Evolutionary conservation across 2,797 vertebrate species (phyloP), one percentile per base, ranked within the genome.

Genomic region (Gymnothorax javanicus): DNA sequence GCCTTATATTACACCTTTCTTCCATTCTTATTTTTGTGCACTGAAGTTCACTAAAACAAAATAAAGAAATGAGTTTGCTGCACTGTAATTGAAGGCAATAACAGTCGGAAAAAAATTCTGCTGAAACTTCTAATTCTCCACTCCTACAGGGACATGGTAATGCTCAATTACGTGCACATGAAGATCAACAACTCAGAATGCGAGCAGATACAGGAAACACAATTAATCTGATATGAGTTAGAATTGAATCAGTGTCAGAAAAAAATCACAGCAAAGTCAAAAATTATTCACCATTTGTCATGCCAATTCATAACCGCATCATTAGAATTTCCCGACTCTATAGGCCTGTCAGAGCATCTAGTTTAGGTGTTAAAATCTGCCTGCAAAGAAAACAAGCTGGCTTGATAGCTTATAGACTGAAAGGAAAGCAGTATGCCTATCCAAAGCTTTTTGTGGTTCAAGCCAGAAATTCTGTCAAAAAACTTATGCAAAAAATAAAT

Each of bases 231-330:
- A 69, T 25, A n/a, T 69, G 25, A 6, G 17, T 5, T 20, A 64
- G 7, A 25, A n/a, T n/a, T 69, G 64, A 69, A 69, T 25, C 64
- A n/a, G 64, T 25, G 64, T n/a, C 64, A 69, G 64, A n/a, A n/a
- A 69, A 43, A 69, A 69, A 69, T 69, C 64, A 25, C 64, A 69
- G 64, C 64, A 69, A 69, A 69, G 33, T 43, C 27, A n/a, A 81
- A 56, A 81, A 81, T 81, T 56, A 54, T 81, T 54, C 17, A 81
- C 23, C 20, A n/a, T 81, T 81, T 20, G 50, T 81, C 52, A 81
- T 33, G n/a, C 50, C 20, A 56, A 54, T 33, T 2, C 17, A 23
- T 52, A 79, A 79, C 43, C 54, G 15, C 52, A 81, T 81, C 52
- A 81, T 12, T 17, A 77, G 73, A 77, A 77, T 77, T 77, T 77